Percentiles rank a stretch among this genome's conserved stretches.
phyloP scores from a whole-genome alignment of 2,113 vertebrate genomes.

The Hippolais icterina region DNA sequence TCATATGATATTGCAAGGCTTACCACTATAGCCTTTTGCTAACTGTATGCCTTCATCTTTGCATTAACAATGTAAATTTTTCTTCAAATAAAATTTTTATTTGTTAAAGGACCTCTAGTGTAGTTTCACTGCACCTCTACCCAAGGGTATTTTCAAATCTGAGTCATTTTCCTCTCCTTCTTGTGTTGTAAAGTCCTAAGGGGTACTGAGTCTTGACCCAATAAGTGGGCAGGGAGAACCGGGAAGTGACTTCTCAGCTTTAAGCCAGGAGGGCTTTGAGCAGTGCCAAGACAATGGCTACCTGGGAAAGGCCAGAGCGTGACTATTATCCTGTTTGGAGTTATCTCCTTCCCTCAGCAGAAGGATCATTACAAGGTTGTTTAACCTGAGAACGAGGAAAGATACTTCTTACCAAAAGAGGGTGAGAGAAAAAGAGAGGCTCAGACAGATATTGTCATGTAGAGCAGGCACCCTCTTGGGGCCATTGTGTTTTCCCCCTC shows the following conservation, averaged over 20 bases:
- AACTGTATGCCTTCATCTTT: not conserved
- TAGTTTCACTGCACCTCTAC: not conserved
- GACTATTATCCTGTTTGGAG: not conserved
- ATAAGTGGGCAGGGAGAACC: not conserved
- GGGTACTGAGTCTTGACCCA: not conserved
- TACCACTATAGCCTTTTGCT: not conserved
- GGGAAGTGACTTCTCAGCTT: not conserved
- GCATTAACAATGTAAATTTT: not conserved
- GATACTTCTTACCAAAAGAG: not conserved
- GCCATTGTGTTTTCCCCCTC: not conserved
- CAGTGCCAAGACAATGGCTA: not conserved
- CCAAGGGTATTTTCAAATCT: not conserved
- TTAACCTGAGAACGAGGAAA: not conserved
- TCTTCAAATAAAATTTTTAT: not conserved
- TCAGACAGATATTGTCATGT: not conserved
- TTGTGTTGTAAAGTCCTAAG: not conserved
- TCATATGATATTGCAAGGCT: not conserved
- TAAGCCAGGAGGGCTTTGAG: not conserved
- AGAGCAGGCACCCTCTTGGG: not conserved
- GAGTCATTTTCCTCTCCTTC: not conserved
- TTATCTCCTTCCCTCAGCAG: not conserved
- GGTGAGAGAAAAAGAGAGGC: not conserved
- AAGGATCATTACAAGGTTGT: not conserved
- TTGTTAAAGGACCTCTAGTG: not conserved
- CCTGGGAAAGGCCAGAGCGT: not conserved